Base-by-base conservation (phyloP, 2,888 invertebrate species). In the Mechanitis mazaeus region DNA sequence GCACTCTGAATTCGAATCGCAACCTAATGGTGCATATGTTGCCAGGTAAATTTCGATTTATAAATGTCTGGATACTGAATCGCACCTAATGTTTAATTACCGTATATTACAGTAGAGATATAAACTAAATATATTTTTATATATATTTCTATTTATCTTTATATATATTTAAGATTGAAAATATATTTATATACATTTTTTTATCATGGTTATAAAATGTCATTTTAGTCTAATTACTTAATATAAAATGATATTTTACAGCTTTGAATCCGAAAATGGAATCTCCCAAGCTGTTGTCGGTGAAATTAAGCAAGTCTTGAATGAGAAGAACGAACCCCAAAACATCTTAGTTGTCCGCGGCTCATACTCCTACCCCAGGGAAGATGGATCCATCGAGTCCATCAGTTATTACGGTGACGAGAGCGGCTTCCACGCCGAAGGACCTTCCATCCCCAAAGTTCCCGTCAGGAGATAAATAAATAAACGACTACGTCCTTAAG, bases 371-470 rank as follows among this genome's bases (percentile, higher is more conserved):
- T 94, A 93, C 83, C 79, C 83, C 3, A 84, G 91, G 61, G 78
- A 84, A 0, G 92, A 93, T 1, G 93, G 93, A 66, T 86, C 87
- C 11, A 78, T 81, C 3, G 90, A 91, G 68, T 74, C 77, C 35
- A 67, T 93, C 68, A 87, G 75, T 56, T 93, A 93, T 83, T 76
- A 74, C 64, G 93, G 93, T 56, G 93, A 94, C 69, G 93, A 93
- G 79, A 91, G 79, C 68, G 94, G 94, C 65, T 94, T 84, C 90
- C 91, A 91, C 67, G 90, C 93, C 1, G 89, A 91, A 55, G 93
- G 93, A 54, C 86, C 87, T 0, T 92, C 93, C 78, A 78, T 94
- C 72, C 94, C 94, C 58, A 91, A 92, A 55, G 79, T 86, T 54
- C 88, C 58, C 84, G 47, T 31, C 31, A 3, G 35, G 4, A 35